Evolutionary conservation across 2,888 invertebrate genomes (phyloP).

Genomic region (Spodoptera exigua): DNA sequence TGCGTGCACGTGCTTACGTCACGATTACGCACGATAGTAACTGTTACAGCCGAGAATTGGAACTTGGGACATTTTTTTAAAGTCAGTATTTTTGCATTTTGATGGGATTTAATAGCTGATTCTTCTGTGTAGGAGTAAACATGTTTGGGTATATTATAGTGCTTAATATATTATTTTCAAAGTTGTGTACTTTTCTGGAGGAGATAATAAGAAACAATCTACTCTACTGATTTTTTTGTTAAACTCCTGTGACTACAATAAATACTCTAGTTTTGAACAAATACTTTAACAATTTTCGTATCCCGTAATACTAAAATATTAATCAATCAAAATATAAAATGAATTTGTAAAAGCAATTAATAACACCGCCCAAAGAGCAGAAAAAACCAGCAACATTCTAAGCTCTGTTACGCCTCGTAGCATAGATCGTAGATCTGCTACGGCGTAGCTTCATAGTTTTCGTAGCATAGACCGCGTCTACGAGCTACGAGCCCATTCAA

Average conservation of each 20-base stretch:
- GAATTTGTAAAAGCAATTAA: not conserved
- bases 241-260: not conserved
- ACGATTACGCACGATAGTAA: constrained; percentile 31
- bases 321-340: not conserved
- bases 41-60: constrained; percentile 1
- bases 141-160: too few species aligned
- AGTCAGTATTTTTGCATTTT: not conserved
- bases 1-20: constrained; percentile 44
- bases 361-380: not conserved
- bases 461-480: constrained; percentile 66
- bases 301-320: too few species aligned
- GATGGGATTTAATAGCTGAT: too few species aligned
- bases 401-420: constrained; percentile 44
- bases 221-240: too few species aligned
- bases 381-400: constrained; percentile 6
- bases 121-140: too few species aligned
- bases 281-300: too few species aligned
- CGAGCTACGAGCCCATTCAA: constrained; percentile 58
- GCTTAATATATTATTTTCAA: too few species aligned
- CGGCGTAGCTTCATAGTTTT: constrained; percentile 68
- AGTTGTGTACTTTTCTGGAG: too few species aligned
- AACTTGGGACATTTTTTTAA: constrained; percentile 31
- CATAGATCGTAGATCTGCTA: constrained; percentile 65
- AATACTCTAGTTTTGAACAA: too few species aligned
- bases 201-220: too few species aligned